Percentiles rank a stretch among this genome's conserved stretches.
Evolutionary conservation across 1,140 invertebrate genomes (phyloP).

Genomic region (Orchestia grillus): DNA sequence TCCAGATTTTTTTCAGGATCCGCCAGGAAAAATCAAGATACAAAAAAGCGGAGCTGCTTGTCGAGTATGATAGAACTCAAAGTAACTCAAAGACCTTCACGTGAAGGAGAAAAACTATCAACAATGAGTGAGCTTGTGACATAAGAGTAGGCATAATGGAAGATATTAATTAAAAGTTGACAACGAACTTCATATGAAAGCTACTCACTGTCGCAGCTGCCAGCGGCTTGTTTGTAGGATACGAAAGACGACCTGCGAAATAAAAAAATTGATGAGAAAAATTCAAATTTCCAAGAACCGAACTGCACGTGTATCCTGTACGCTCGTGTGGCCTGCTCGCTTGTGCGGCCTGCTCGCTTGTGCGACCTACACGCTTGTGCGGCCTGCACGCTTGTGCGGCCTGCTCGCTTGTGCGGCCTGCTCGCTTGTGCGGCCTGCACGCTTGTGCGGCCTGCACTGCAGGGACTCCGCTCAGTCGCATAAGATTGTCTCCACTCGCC

Average conservation of each 20-base stretch:
- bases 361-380: no score
- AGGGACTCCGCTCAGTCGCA: no score
- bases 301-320: no score
- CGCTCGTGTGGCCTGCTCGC: no score
- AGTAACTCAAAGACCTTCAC: neutral
- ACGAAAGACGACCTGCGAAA: neutral
- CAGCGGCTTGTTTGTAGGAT: neutral
- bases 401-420: no score
- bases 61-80: neutral
- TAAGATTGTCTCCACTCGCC: no score
- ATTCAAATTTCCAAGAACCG: neutral
- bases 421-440: no score
- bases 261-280: neutral
- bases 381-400: no score
- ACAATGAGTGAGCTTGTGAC: neutral
- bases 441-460: no score
- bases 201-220: neutral
- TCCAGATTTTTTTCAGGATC: neutral
- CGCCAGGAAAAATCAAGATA: neutral
- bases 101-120: neutral
- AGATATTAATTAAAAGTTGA: neutral
- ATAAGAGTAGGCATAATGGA: neutral
- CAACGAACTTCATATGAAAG: neutral
- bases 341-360: no score
- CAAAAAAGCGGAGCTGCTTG: neutral